A percentile compares a stretch with the other conserved stretches of the same genome.
phyloP scores from a whole-genome alignment of 2,113 vertebrate species.

The Phyllostomus hastatus region DNA sequence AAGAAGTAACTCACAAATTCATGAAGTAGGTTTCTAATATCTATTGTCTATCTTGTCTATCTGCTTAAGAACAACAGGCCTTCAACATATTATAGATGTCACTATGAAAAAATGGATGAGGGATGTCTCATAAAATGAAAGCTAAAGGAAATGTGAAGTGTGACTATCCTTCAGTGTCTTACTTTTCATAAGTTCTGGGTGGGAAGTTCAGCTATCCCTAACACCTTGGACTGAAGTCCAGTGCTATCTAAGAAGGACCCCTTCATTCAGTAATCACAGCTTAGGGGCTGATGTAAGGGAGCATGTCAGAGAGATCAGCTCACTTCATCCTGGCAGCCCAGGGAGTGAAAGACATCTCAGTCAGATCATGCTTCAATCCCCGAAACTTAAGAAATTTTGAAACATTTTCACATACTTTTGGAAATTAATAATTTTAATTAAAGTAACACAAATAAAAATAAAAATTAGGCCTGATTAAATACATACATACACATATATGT shows the following conservation, averaged over 20 bases:
- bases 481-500: background rate
- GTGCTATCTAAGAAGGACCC: background rate
- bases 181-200: background rate
- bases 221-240: background rate
- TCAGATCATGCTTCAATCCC: background rate
- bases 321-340: background rate
- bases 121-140: background rate
- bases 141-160: background rate
- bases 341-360: background rate
- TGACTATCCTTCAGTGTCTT: background rate
- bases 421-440: slow-evolving; percentile 23
- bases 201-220: background rate
- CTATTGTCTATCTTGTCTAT: background rate
- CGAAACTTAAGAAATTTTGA: background rate
- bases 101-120: background rate
- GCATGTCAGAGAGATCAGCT: background rate
- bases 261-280: background rate
- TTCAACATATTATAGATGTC: background rate
- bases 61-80: background rate
- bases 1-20: slow-evolving; percentile 9
- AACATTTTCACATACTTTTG: background rate
- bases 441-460: background rate
- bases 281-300: background rate
- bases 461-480: background rate
- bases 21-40: background rate